Conservation (phyloP, 2,797 vertebrate species). For the Muraenolepis orangiensis region DNA sequence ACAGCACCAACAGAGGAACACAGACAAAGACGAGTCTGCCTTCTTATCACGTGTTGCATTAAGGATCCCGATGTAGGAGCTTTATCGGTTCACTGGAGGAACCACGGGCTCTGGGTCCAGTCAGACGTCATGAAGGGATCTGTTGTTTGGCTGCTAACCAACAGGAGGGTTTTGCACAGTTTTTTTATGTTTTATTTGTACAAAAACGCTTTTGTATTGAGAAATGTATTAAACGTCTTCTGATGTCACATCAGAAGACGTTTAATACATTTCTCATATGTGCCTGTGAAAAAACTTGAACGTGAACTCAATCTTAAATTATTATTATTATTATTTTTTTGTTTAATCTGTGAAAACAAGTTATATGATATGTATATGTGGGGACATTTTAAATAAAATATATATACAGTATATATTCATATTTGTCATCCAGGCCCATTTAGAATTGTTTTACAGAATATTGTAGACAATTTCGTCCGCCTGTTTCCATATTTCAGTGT, state of each 20-base stretch:
- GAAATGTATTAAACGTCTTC: not conserved
- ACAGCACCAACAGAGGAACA: slow-evolving; percentile 19
- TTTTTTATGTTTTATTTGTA: not conserved
- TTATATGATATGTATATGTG: not conserved
- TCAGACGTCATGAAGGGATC: not conserved
- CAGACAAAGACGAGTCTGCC: slow-evolving; percentile 38
- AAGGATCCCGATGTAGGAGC: not conserved
- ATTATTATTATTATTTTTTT: not conserved
- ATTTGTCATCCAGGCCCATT: not conserved
- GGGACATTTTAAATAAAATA: not conserved
- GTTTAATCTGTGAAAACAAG: not conserved
- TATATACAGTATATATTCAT: not conserved
- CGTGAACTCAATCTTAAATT: no score
- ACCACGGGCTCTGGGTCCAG: not conserved
- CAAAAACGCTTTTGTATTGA: not conserved
- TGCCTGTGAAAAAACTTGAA: not conserved
- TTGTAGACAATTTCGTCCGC: no score
- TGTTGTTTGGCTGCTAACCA: not conserved
- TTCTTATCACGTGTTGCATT: slow-evolving; percentile 29
- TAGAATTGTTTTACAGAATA: not conserved
- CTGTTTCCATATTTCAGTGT: no score
- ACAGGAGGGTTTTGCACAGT: not conserved
- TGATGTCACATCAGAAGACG: no score
- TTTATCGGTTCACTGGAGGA: not conserved
- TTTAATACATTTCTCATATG: not conserved